These are phyloP conservation scores for Fragum whitleyi DNA, from an alignment of 2,888 invertebrate genomes.

Conservation along the genomic window DNA sequence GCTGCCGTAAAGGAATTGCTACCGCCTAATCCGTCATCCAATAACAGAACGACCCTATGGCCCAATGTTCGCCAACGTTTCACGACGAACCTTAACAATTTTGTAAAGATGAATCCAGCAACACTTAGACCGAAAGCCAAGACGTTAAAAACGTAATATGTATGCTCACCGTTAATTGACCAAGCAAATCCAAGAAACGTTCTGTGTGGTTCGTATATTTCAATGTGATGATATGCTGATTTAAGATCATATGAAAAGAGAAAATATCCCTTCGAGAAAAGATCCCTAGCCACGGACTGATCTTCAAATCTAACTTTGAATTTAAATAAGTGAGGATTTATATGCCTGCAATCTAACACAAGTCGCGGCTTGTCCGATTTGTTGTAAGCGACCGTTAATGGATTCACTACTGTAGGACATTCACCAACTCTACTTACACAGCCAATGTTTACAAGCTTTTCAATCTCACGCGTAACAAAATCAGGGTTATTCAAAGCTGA, in stretches of 20 bases:
- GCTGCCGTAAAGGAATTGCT: conserved; percentile 16
- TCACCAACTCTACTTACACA: conserved; percentile 32
- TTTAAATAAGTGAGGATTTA: conserved; percentile 40
- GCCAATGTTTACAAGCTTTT: conserved; percentile 28
- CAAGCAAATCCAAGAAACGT: conserved; percentile 30
- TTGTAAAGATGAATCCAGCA: conserved; percentile 56
- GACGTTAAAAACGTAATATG: conserved; percentile 56
- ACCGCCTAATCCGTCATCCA: conserved; percentile 58
- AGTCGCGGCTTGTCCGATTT: conserved; percentile 38
- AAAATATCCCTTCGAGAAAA: conserved; percentile 35
- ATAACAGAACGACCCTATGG: conserved; percentile 47
- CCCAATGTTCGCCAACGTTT: conserved; percentile 45
- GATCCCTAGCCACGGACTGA: conserved; percentile 29
- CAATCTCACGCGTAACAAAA: conserved; percentile 38
- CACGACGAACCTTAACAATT: conserved; percentile 39
- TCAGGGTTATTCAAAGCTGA: conserved; percentile 33
- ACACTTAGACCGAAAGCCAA: conserved; percentile 57
- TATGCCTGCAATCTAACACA: conserved; percentile 47
- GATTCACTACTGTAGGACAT: conserved; percentile 31
- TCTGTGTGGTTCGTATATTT: conserved; percentile 22
- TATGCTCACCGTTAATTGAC: not conserved
- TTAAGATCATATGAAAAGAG: conserved; percentile 44
- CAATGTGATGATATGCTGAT: conserved; percentile 37
- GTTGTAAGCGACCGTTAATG: conserved; percentile 49
- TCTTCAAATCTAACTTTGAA: conserved; percentile 51